Conservation (phyloP, 2,888 invertebrate genomes). For the Tineola bisselliella region DNA sequence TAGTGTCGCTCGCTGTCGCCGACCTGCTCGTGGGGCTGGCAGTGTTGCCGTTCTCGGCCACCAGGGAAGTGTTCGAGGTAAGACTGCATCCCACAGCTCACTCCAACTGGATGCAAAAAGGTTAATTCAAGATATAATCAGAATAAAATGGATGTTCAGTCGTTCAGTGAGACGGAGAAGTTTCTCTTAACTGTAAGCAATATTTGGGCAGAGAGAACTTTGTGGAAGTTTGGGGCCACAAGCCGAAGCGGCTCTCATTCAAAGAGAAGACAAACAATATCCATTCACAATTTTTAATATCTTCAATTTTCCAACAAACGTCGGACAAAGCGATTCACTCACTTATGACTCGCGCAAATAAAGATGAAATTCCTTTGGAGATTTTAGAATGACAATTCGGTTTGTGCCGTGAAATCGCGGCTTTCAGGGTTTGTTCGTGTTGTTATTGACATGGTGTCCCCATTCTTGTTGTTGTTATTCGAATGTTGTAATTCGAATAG, state of each 20-base stretch:
- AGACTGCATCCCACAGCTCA: no score
- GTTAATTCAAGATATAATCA: no score
- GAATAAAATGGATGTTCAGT: no score
- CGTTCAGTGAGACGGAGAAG: no score
- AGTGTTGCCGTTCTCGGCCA: conserved; percentile 95
- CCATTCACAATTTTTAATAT: background rate
- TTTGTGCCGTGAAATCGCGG: background rate
- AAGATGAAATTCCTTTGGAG: background rate
- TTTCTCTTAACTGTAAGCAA: background rate
- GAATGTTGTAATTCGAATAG: no score
- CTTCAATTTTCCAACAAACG: background rate
- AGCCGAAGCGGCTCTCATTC: background rate
- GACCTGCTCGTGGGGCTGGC: conserved; percentile 95
- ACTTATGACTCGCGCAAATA: background rate
- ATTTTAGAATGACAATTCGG: background rate
- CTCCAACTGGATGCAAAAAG: no score
- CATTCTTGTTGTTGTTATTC: no score
- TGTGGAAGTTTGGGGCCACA: background rate
- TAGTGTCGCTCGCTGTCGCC: conserved; percentile 95
- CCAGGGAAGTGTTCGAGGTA: conserved; percentile 92
- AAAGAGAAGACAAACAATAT: background rate
- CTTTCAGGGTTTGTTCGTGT: background rate
- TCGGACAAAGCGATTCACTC: background rate
- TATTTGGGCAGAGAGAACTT: no score
- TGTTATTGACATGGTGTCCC: background rate